A percentile compares a stretch with the other conserved stretches of the same genome.
phyloP scores from a whole-genome alignment of 2,113 vertebrate genomes.

The Gopherus flavomarginatus region DNA sequence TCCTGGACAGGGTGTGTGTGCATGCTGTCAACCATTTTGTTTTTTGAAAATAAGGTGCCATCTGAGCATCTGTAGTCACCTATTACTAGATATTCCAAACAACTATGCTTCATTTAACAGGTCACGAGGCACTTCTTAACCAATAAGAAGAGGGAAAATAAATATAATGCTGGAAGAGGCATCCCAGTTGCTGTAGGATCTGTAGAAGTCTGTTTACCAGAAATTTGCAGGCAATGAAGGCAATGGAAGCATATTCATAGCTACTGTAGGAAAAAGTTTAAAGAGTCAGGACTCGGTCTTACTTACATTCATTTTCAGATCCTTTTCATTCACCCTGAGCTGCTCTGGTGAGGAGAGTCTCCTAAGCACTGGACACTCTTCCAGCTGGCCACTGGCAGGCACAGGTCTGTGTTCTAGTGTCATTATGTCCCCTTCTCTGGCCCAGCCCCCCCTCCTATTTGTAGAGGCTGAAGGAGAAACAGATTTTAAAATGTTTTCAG shows the following conservation, averaged over 20 bases:
- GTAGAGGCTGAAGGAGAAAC: constrained; percentile 24
- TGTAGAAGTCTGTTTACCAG: background rate
- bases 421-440: background rate
- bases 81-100: background rate
- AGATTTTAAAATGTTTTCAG: constrained; percentile 16
- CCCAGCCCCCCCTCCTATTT: constrained; percentile 28
- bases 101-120: background rate
- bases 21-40: background rate
- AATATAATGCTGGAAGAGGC: constrained; percentile 2
- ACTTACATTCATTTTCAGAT: constrained; percentile 27
- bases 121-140: background rate
- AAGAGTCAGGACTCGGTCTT: background rate
- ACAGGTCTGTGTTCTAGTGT: background rate
- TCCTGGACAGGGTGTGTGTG: background rate
- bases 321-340: constrained; percentile 29
- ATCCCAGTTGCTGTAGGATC: background rate
- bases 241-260: background rate
- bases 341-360: constrained; percentile 1
- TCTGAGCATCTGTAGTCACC: background rate
- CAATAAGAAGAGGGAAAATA: background rate
- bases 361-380: constrained; percentile 32
- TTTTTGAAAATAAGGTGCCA: background rate
- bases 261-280: constrained; percentile 4
- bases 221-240: constrained; percentile 17
- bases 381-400: background rate